Evolutionary conservation across 2,113 vertebrate species (phyloP).

Genomic region (Sylvilagus bachmani): DNA sequence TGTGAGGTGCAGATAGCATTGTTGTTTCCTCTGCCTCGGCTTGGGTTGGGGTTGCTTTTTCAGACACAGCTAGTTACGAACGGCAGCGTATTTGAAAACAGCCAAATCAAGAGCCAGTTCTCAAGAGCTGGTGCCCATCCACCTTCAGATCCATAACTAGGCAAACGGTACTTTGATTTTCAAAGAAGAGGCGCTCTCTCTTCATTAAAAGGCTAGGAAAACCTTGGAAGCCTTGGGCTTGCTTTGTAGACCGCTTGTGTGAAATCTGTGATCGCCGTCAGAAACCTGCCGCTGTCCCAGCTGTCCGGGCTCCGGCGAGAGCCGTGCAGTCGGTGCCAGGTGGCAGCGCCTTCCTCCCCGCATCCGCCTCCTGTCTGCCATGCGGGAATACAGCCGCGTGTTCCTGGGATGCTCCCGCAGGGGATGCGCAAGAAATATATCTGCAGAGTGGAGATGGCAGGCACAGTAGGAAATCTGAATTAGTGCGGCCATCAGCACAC

Average conservation of each 20-base stretch:
- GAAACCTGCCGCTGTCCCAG: constrained; percentile 35
- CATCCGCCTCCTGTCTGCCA: constrained; percentile 50
- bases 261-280: constrained; percentile 54
- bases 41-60: background rate
- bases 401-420: constrained; percentile 51
- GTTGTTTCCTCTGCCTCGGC: background rate
- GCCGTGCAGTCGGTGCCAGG: constrained; percentile 69
- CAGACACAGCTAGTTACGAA: background rate
- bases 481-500: constrained; percentile 28
- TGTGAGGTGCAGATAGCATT: background rate
- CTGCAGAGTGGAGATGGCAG: constrained; percentile 70
- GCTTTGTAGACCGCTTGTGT: constrained; percentile 33
- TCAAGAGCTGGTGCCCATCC: background rate
- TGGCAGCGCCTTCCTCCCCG: constrained; percentile 45
- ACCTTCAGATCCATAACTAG: background rate
- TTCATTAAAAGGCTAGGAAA: constrained; percentile 54
- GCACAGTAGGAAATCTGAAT: background rate
- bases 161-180: background rate
- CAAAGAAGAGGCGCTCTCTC: background rate
- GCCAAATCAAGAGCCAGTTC: background rate
- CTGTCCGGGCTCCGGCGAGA: constrained; percentile 65
- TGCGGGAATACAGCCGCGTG: constrained; percentile 65
- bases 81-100: constrained; percentile 24
- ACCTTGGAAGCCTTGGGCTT: constrained; percentile 26
- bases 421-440: constrained; percentile 74